These are phyloP conservation scores for Drosophila ananassae DNA, from an alignment of 1,140 invertebrate genomes.

Conservation along the genomic window DNA sequence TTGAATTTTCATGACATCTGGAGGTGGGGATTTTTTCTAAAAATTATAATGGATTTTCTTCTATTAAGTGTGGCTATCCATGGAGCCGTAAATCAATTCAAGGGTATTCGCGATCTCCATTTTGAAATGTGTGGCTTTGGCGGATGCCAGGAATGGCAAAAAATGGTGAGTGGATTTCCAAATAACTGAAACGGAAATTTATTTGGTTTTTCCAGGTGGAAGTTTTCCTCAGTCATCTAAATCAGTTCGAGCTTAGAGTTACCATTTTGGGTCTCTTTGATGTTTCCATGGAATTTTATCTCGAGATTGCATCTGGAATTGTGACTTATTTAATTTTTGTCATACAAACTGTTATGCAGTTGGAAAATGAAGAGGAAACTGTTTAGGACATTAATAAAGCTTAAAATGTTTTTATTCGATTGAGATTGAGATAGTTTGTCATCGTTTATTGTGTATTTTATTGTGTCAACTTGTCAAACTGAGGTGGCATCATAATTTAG, in stretches of 20 bases:
- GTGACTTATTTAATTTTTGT: not conserved
- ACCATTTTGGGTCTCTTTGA: not conserved
- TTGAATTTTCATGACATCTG: not conserved
- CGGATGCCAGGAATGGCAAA: not conserved
- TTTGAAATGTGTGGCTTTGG: not conserved
- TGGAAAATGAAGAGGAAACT: not conserved
- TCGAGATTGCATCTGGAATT: not conserved
- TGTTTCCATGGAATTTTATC: not conserved
- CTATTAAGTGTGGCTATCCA: not conserved
- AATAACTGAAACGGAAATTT: not conserved
- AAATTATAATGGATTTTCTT: conserved; percentile 1
- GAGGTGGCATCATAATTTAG: not conserved
- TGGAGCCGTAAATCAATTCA: conserved; percentile 2
- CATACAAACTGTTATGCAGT: not conserved
- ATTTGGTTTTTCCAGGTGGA: not conserved
- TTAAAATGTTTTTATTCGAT: not conserved
- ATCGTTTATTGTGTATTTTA: too few species aligned
- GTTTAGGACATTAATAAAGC: not conserved
- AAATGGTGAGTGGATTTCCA: conserved; percentile 1
- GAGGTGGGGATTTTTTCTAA: not conserved
- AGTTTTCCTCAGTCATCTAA: not conserved
- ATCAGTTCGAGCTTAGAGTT: not conserved
- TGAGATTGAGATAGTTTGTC: not conserved
- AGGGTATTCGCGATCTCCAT: not conserved
- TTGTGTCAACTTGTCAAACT: not conserved